Evolutionary conservation across 2,888 invertebrate genomes (phyloP).

Genomic region (Cantharis rustica): DNA sequence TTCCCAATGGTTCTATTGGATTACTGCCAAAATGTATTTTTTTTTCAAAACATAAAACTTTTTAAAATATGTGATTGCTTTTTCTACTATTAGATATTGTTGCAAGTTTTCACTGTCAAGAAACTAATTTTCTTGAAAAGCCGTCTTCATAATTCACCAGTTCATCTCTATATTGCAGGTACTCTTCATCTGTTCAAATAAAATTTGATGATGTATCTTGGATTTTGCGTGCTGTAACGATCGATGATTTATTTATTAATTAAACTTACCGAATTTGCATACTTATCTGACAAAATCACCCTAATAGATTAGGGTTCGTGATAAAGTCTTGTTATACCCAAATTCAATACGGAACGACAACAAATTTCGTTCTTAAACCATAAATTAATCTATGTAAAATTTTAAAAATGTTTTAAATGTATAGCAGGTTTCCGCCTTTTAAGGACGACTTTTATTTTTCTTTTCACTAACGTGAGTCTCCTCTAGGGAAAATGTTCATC

Average conservation of each 20-base stretch:
- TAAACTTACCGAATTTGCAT: background rate
- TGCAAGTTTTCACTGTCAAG: background rate
- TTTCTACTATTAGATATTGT: slow-evolving; percentile 1
- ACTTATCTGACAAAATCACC: background rate
- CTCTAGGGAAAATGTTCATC: background rate
- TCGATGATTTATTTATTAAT: background rate
- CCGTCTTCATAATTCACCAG: background rate
- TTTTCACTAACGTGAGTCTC: background rate
- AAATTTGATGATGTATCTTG: background rate
- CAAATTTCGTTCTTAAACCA: background rate
- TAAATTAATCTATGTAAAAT: background rate
- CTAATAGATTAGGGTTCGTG: background rate
- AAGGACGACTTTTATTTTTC: background rate
- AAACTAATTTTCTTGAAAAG: background rate
- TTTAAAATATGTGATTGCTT: slow-evolving; percentile 3
- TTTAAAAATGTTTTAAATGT: background rate
- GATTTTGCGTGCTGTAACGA: background rate
- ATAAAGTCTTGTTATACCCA: background rate
- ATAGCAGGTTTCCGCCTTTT: background rate
- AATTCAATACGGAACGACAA: background rate
- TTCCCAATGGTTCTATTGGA: slow-evolving; percentile 16
- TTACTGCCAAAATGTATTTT: slow-evolving; percentile 18
- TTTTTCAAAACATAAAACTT: slow-evolving; percentile 17
- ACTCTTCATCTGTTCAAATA: background rate
- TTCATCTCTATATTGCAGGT: background rate